phyloP scores from a whole-genome alignment of 2,888 invertebrate species.

The Caenorhabditis sinica region DNA sequence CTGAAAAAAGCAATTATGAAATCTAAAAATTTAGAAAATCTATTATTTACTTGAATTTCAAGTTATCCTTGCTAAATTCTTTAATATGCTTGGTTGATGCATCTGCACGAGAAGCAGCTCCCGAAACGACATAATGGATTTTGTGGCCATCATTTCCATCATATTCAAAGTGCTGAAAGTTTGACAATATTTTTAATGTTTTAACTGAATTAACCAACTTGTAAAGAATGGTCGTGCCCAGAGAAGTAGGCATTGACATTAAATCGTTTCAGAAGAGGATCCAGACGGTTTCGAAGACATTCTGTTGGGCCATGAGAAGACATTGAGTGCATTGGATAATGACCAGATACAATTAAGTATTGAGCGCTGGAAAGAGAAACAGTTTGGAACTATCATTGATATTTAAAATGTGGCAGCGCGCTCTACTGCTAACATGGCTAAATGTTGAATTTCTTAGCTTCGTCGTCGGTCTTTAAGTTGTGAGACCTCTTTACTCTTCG shows the following conservation, averaged over 20 bases:
- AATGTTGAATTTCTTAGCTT: too few relatives aligned
- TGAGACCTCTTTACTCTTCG: too few relatives aligned
- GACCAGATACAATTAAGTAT: slow-evolving; percentile 85
- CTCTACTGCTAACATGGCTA: too few relatives aligned
- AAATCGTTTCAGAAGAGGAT: slow-evolving; percentile 85
- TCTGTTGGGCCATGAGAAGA: slow-evolving; percentile 85
- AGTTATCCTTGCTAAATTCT: slow-evolving; percentile 53
- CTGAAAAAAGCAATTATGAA: slow-evolving; percentile 41
- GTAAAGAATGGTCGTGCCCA: slow-evolving; percentile 86
- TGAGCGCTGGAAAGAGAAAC: slow-evolving; percentile 84
- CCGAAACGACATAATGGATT: slow-evolving; percentile 85
- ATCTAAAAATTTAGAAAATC: neutral
- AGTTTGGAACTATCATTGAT: too few relatives aligned
- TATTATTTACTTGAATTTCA: slow-evolving; percentile 64
- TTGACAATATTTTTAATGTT: neutral
- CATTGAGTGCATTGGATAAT: slow-evolving; percentile 85
- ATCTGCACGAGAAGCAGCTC: slow-evolving; percentile 85
- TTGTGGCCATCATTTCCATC: slow-evolving; percentile 71
- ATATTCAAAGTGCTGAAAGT: slow-evolving; percentile 71
- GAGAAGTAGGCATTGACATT: slow-evolving; percentile 85
- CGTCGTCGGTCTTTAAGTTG: too few relatives aligned
- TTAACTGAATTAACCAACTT: slow-evolving; percentile 78
- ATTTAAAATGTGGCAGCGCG: too few relatives aligned
- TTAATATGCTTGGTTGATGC: slow-evolving; percentile 81
- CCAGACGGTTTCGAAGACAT: slow-evolving; percentile 84